Conservation (phyloP, 1,140 invertebrate species). For the Zaprionus tsacasi region DNA sequence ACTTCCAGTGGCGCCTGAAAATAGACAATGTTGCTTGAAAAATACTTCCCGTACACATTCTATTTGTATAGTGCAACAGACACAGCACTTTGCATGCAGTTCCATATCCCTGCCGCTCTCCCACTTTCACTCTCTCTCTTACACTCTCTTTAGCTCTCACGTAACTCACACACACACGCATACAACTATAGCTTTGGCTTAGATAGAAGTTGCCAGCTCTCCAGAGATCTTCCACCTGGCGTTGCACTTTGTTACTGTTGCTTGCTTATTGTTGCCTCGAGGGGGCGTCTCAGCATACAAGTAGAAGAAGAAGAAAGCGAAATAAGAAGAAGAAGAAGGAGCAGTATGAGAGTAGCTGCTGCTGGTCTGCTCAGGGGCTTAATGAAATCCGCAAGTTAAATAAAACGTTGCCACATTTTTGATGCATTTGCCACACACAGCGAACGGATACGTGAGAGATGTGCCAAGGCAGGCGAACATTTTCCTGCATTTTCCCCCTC, state of each 20-base stretch:
- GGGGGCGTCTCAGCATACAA: background rate
- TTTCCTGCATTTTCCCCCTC: slow-evolving; percentile 39
- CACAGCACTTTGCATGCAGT: slow-evolving; percentile 56
- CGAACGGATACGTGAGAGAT: slow-evolving; percentile 11
- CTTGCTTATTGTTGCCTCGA: slow-evolving; percentile 42
- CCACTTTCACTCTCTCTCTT: background rate
- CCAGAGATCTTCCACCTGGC: slow-evolving; percentile 51
- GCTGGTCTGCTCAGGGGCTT: slow-evolving; percentile 16
- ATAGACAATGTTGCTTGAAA: slow-evolving; percentile 43
- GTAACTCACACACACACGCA: slow-evolving; percentile 4
- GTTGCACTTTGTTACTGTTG: slow-evolving; percentile 52
- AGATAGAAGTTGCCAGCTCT: slow-evolving; percentile 30
- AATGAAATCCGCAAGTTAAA: slow-evolving; percentile 62
- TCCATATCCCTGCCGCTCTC: slow-evolving; percentile 9
- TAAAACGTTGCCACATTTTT: slow-evolving; percentile 40
- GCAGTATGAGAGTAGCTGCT: slow-evolving; percentile 56
- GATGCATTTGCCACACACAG: slow-evolving; percentile 33
- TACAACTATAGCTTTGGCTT: slow-evolving; percentile 23
- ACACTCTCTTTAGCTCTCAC: too few species aligned
- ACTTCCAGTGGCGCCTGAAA: slow-evolving; percentile 27
- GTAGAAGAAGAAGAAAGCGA: background rate
- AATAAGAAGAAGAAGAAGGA: background rate
- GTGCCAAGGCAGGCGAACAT: slow-evolving; percentile 21
- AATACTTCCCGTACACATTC: slow-evolving; percentile 32
- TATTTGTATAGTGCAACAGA: slow-evolving; percentile 39